Percentiles rank a stretch among this genome's conserved stretches.
Conservation (phyloP, 2,888 invertebrate genomes). For the Tachina grossa region DNA sequence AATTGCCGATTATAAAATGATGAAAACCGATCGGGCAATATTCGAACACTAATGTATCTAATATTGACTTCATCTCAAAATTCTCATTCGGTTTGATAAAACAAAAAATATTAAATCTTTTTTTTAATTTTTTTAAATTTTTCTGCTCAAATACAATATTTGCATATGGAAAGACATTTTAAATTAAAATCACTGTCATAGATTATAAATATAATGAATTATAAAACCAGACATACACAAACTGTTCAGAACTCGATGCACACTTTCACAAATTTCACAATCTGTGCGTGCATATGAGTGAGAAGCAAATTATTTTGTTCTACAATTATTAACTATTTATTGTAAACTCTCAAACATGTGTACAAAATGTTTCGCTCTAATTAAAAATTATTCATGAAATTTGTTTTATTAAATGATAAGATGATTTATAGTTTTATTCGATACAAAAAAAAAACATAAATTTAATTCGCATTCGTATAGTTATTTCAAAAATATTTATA, state of each 20-base stretch:
- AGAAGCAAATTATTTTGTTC: not conserved
- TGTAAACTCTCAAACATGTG: not conserved
- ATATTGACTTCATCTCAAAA: too few species aligned
- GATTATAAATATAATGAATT: not conserved
- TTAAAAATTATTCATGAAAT: slow-evolving; percentile 61
- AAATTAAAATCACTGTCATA: not conserved
- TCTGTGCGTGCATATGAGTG: not conserved
- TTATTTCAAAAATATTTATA: not conserved
- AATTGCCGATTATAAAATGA: too few species aligned
- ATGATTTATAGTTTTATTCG: slow-evolving; percentile 34
- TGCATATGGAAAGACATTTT: not conserved
- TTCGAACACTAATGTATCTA: too few species aligned
- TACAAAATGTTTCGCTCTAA: slow-evolving; percentile 25
- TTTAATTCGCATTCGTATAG: not conserved
- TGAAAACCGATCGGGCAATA: too few species aligned
- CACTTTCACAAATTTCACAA: too few species aligned
- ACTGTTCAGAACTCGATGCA: not conserved
- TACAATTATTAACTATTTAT: slow-evolving; percentile 2
- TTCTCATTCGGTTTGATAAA: too few species aligned
- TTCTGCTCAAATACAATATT: not conserved
- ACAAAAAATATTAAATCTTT: too few species aligned
- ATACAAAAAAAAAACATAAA: slow-evolving; percentile 1
- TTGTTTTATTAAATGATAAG: slow-evolving; percentile 41
- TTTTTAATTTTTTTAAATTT: too few species aligned
- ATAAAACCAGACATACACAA: not conserved